Evolutionary conservation across 23 tunicate genomes (phyloP).

Genomic region (Corella eumyota): DNA sequence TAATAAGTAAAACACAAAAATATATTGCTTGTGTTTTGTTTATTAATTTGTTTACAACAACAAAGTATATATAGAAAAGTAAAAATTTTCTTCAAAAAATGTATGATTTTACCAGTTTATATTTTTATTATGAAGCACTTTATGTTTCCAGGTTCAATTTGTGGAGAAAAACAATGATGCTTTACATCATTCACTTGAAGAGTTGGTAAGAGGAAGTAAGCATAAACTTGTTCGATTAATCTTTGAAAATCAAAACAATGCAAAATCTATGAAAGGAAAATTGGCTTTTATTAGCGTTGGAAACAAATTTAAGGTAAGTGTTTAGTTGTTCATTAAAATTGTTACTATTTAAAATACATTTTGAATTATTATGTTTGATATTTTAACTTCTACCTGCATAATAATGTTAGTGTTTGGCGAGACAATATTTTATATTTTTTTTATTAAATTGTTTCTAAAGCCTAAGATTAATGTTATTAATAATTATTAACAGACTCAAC

Average conservation of each 20-base stretch:
- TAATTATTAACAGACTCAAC: constrained; percentile 49
- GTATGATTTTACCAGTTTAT: too few species aligned
- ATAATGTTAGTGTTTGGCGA: not conserved
- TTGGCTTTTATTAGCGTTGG: constrained; percentile 91
- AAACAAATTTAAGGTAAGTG: constrained; percentile 74
- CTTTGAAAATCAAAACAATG: constrained; percentile 23
- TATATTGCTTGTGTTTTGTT: too few species aligned
- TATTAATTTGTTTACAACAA: too few species aligned
- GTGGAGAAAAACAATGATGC: constrained; percentile 99
- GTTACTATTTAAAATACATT: not conserved
- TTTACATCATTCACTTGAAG: constrained; percentile 84
- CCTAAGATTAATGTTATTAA: not conserved
- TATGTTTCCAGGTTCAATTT: constrained; percentile 45
- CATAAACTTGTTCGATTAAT: constrained; percentile 50
- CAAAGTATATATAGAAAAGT: too few species aligned
- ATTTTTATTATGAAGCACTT: too few species aligned
- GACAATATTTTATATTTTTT: not conserved
- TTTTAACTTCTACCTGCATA: not conserved
- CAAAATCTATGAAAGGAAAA: constrained; percentile 68
- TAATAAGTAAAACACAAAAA: too few species aligned
- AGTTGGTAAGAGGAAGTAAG: constrained; percentile 54
- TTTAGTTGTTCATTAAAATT: not conserved
- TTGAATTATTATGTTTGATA: not conserved
- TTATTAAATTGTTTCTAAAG: not conserved
- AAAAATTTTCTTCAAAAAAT: too few species aligned